Evolutionary conservation across 37 sponge, comb jelly and placozoan genomes (phyloP), one percentile per base, ranked within the genome.

Genomic region (Tethya wilhelma): DNA sequence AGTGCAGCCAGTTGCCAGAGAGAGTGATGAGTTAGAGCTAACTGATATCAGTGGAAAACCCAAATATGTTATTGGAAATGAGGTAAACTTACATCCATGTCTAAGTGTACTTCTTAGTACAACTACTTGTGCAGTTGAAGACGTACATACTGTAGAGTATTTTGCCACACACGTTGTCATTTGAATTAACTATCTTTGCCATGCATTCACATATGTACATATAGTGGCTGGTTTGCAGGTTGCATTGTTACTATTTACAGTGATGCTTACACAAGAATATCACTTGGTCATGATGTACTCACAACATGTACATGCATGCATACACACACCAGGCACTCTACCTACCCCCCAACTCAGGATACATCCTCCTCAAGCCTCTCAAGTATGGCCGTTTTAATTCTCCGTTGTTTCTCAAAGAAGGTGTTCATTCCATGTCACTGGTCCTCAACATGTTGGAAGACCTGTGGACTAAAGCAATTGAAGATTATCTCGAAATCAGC

Each of bases 311-410:
- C 63, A n/a, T 60, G 63, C 22, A 60, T 60, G 63, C 22, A n/a
- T n/a, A n/a, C n/a, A n/a, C n/a, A n/a, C n/a, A n/a, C 7, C 73
- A 95, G 96, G 93, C 82, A 14, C 83, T 95, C 44, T 84, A 91
- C 33, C 64, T 95, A 1, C 84, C 86, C 20, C 83, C 86, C 41
- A 76, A 67, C 26, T 74, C 80, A n/a, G 73, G 74, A 34, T 95
- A 95, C 68, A 20, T 29, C 1, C 60, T 95, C 36, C 82, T 59
- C 66, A 90, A 88, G 89, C 97, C 97, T 19, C 69, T 96, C 42
- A 82, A 71, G 41, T 44, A 78, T 59, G 96, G 94, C 28, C 62
- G 75, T 8, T 70, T 92, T 20, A 89, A 90, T 46, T 64, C 81
- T 1, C 22, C 44, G 17, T 7, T n/a, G 7, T 34, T 30, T 22